Base-by-base conservation (phyloP, 2,797 vertebrate species). In the Sebastes hubbsi region DNA sequence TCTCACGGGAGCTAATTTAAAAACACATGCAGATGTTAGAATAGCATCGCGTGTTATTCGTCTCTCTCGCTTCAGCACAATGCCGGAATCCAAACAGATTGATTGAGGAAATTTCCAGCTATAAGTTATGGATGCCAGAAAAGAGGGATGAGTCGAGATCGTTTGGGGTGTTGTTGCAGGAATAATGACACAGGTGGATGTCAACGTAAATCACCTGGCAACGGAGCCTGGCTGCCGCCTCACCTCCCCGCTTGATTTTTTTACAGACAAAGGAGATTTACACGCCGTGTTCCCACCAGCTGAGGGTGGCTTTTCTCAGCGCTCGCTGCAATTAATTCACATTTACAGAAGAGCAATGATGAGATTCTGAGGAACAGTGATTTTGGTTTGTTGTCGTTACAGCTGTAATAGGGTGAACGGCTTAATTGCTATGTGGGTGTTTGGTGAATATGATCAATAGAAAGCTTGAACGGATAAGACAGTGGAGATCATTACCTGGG, bases 1-100 rank as follows among this genome's bases (percentile, higher is more conserved):
- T 90, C 84, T 91, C 84, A 70, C 68, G 86, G 85, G 82, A 88
- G 79, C 77, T 80, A 82, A 83, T 93, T 90, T 89, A 88, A 91
- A 92, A 92, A 90, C 72, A 84, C 78, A 87, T 55, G 77, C 84
- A 76, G 69, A 76, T 86, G 64, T 92, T 87, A 87, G 83, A 87
- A 87, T 46, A 72, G 67, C 13, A 32, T n/a, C 20, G 2, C 49
- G 73, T 78, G 63, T 87, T 66, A 82, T 87, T 90, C 52, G 66
- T 90, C 75, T 81, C 38, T 63, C 76, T 84, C 60, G 38, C 72
- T 60, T 55, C 24, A 75, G n/a, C 67, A 80, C 56, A 85, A 90
- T 68, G 80, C 55, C 75, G 36, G 52, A 72, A 91, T 81, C 78
- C 72, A 74, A 74, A 61, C 61, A 73, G 80, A 93, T 80, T 84